These are phyloP conservation scores for Solea solea DNA, from an alignment of 2,113 vertebrate genomes.

Conservation along the genomic window DNA sequence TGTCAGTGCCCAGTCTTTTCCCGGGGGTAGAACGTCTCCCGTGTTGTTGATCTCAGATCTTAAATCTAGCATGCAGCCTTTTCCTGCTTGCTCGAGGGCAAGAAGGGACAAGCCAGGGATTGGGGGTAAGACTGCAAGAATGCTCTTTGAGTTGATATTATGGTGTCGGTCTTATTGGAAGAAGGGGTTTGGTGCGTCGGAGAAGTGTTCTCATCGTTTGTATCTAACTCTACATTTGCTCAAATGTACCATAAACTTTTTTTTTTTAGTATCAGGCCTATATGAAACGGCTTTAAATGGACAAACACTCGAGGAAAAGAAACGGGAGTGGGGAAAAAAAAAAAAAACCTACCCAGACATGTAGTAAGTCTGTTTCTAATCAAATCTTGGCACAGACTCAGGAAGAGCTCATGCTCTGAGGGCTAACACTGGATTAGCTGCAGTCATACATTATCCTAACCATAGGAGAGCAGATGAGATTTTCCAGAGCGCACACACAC, in stretches of 20 bases:
- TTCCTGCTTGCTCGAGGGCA: constrained; percentile 71
- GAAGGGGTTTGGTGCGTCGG: constrained; percentile 38
- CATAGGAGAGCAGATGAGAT: constrained; percentile 55
- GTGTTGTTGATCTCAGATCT: constrained; percentile 53
- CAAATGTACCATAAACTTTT: neutral
- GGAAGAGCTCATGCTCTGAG: constrained; percentile 56
- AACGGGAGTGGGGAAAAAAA: neutral
- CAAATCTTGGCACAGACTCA: constrained; percentile 60
- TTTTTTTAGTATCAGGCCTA: neutral
- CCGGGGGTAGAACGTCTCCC: constrained; percentile 32
- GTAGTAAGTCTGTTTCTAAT: constrained; percentile 69
- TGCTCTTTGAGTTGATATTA: constrained; percentile 56
- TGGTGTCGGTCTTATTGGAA: constrained; percentile 52
- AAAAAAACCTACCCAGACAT: constrained; percentile 46
- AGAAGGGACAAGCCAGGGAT: constrained; percentile 78
- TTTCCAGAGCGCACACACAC: constrained; percentile 44
- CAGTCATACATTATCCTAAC: constrained; percentile 68
- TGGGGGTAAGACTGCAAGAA: constrained; percentile 63
- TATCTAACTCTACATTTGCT: constrained; percentile 16
- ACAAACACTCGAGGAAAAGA: constrained; percentile 33
- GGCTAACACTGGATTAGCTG: constrained; percentile 57
- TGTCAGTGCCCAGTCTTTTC: constrained; percentile 23
- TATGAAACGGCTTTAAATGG: neutral
- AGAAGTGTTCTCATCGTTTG: constrained; percentile 35
- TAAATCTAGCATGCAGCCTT: constrained; percentile 48